Evolutionary conservation across 1,140 invertebrate genomes (phyloP).

Genomic region (Papilio dardanus): DNA sequence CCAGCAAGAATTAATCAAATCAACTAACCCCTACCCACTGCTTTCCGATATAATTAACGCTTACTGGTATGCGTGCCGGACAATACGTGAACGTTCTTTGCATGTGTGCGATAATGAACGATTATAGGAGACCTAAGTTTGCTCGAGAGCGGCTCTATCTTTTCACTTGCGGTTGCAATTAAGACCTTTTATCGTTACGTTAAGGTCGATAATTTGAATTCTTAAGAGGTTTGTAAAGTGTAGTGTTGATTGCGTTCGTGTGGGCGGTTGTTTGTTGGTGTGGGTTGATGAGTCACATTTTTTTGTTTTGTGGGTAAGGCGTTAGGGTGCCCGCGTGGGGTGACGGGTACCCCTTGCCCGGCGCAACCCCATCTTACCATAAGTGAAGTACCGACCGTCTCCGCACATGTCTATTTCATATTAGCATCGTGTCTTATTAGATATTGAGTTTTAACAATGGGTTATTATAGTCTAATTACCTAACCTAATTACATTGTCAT

Average conservation of each 20-base stretch:
- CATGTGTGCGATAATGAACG: slow-evolving; percentile 80
- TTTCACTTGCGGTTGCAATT: slow-evolving; percentile 51
- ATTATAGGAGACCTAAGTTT: slow-evolving; percentile 74
- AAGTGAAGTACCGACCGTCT: slow-evolving; percentile 79
- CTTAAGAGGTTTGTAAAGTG: slow-evolving; percentile 52
- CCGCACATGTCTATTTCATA: slow-evolving; percentile 75
- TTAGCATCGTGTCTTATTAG: slow-evolving; percentile 66
- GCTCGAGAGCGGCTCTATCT: slow-evolving; percentile 58
- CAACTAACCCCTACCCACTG: slow-evolving; percentile 79
- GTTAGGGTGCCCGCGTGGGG: slow-evolving; percentile 74
- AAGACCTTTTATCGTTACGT: slow-evolving; percentile 60
- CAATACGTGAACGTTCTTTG: slow-evolving; percentile 68
- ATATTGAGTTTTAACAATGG: slow-evolving; percentile 48
- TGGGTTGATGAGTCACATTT: slow-evolving; percentile 82
- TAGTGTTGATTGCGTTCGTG: slow-evolving; percentile 50
- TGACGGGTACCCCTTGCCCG: slow-evolving; percentile 71
- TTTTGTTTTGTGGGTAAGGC: slow-evolving; percentile 81
- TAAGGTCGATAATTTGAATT: slow-evolving; percentile 72
- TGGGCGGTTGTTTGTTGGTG: slow-evolving; percentile 69
- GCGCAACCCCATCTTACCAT: slow-evolving; percentile 81
- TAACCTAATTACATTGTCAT: neutral
- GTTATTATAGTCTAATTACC: neutral
- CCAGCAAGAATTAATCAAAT: slow-evolving; percentile 81
- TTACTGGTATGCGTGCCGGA: slow-evolving; percentile 73
- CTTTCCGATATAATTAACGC: slow-evolving; percentile 82